phyloP scores from a whole-genome alignment of 2,888 invertebrate genomes.

The Pantelozetes paolii region DNA sequence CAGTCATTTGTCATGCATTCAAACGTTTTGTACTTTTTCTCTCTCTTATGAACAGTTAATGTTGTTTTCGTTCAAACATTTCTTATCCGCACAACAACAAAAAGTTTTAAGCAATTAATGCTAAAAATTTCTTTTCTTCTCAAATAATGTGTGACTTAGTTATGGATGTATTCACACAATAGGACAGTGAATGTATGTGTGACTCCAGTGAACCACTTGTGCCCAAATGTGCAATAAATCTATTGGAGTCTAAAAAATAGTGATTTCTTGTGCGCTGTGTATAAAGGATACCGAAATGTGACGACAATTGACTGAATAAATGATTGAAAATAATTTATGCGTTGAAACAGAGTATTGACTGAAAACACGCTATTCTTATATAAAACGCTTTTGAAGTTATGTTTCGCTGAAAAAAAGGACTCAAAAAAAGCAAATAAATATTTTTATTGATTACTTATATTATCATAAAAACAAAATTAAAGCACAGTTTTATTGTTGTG shows the following conservation, averaged over 20 bases:
- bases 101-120: neutral
- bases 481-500: neutral
- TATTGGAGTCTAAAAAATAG: too few relatives aligned
- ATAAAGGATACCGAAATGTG: too few relatives aligned
- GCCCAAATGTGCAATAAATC: too few relatives aligned
- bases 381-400: neutral
- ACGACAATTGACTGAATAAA: neutral
- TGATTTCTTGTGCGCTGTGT: too few relatives aligned
- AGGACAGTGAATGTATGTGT: neutral
- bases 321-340: constrained; percentile 26
- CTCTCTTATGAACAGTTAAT: neutral
- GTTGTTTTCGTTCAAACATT: neutral
- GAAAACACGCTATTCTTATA: constrained; percentile 7
- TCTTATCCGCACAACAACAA: too few relatives aligned
- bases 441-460: constrained; percentile 4
- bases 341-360: neutral
- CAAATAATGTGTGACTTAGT: neutral
- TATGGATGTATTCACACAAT: neutral
- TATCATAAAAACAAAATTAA: neutral
- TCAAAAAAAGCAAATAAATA: neutral
- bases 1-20: constrained; percentile 6
- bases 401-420: neutral
- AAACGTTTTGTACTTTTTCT: neutral
- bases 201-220: neutral
- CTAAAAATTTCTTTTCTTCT: neutral